These are phyloP conservation scores for Sebastes baramenuke DNA, from an alignment of 2,797 vertebrate species.

Conservation along the genomic window DNA sequence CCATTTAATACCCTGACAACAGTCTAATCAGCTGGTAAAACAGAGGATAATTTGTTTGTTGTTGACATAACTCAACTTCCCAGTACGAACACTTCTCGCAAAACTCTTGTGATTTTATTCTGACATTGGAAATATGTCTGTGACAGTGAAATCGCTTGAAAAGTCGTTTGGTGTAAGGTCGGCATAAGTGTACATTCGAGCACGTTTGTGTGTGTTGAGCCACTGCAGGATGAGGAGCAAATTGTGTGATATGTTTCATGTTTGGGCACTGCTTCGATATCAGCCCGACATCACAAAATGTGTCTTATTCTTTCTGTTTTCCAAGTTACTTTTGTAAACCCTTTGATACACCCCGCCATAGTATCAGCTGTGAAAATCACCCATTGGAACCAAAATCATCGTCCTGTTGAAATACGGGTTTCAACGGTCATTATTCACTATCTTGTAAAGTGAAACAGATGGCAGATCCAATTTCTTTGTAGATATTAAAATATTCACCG, in stretches of 20 bases:
- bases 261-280: slow-evolving; percentile 47
- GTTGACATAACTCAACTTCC: too few relatives aligned
- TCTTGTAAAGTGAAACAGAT: slow-evolving; percentile 71
- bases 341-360: slow-evolving; percentile 31
- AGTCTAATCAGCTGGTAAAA: too few relatives aligned
- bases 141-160: too few relatives aligned
- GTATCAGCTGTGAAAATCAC: slow-evolving; percentile 27
- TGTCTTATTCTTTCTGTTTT: slow-evolving; percentile 8
- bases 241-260: slow-evolving; percentile 42
- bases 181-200: slow-evolving; percentile 1
- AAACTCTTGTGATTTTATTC: too few relatives aligned
- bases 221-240: slow-evolving; percentile 2
- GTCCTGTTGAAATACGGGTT: slow-evolving; percentile 54
- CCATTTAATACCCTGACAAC: too few relatives aligned
- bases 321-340: slow-evolving; percentile 33
- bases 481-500: slow-evolving; percentile 75
- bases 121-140: too few relatives aligned
- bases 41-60: too few relatives aligned
- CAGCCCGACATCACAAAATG: slow-evolving; percentile 12
- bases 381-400: slow-evolving; percentile 16
- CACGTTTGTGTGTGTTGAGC: neutral
- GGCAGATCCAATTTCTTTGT: slow-evolving; percentile 67
- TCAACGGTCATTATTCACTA: slow-evolving; percentile 50
- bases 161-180: too few relatives aligned
- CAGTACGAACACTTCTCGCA: too few relatives aligned